Evolutionary conservation across 2,113 vertebrate species (phyloP).

Genomic region (Maccullochella peelii): DNA sequence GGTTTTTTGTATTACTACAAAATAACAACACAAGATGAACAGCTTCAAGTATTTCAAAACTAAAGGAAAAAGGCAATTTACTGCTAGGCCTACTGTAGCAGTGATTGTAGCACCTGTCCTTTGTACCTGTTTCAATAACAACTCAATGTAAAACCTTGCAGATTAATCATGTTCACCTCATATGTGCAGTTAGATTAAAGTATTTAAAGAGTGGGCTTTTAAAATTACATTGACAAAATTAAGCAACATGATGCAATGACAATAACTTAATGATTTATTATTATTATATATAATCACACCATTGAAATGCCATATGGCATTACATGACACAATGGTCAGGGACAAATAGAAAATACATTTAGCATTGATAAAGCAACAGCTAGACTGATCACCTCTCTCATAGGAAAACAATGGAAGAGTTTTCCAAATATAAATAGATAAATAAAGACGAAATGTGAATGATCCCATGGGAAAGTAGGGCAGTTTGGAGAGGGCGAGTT

Average conservation of each 20-base stretch:
- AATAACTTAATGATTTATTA: background rate
- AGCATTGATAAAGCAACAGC: background rate
- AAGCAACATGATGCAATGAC: background rate
- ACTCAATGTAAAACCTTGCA: background rate
- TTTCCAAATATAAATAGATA: background rate
- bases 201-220: background rate
- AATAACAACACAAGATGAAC: background rate
- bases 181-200: background rate
- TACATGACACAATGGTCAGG: background rate
- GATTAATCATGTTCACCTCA: background rate
- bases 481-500: constrained; percentile 12
- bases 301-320: background rate
- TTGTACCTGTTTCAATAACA: background rate
- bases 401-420: background rate
- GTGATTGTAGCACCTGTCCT: background rate
- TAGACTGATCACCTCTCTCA: no score
- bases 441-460: background rate
- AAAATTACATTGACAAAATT: background rate
- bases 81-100: background rate
- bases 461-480: constrained; percentile 11
- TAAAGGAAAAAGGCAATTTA: background rate
- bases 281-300: background rate
- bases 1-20: no score
- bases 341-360: background rate
- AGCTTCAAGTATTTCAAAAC: no score